Percentiles rank a stretch among this genome's conserved stretches.
phyloP scores from a whole-genome alignment of 2,113 vertebrate species.

The Solenodon paradoxus region DNA sequence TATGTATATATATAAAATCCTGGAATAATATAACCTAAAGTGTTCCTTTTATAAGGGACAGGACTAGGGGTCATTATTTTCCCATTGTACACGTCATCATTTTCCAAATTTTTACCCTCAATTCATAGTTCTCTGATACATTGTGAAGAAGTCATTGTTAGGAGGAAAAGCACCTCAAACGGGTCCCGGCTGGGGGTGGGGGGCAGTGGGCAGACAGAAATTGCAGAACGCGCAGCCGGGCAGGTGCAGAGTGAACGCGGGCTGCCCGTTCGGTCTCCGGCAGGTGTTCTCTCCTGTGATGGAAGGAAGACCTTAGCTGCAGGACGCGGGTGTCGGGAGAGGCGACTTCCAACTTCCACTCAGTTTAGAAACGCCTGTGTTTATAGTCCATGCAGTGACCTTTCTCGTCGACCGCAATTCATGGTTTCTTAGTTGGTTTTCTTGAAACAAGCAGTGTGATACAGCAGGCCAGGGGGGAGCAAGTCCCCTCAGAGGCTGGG shows the following conservation, averaged over 20 bases:
- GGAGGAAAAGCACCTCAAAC: not conserved
- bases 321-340: not conserved
- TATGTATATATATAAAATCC: not conserved
- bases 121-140: not conserved
- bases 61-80: not conserved
- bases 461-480: not conserved
- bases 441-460: conserved; percentile 45
- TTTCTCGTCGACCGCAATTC: conserved; percentile 36
- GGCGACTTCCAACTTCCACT: not conserved
- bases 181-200: too few relatives aligned
- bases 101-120: conserved; percentile 27
- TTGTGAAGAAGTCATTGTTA: not conserved
- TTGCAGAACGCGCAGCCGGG: fast-evolving
- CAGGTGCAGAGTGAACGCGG: not conserved
- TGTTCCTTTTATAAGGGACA: not conserved
- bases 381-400: conserved; percentile 53
- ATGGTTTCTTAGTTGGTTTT: conserved; percentile 69
- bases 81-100: not conserved
- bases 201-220: not conserved
- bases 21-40: not conserved
- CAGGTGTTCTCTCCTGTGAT: not conserved
- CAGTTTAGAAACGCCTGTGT: not conserved
- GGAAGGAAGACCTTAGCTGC: conserved; percentile 13
- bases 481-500: not conserved
- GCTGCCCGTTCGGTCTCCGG: not conserved